Percentiles rank a stretch among this genome's conserved stretches.
Conservation (phyloP, 2,888 invertebrate species). For the Caenorhabditis sp. region DNA sequence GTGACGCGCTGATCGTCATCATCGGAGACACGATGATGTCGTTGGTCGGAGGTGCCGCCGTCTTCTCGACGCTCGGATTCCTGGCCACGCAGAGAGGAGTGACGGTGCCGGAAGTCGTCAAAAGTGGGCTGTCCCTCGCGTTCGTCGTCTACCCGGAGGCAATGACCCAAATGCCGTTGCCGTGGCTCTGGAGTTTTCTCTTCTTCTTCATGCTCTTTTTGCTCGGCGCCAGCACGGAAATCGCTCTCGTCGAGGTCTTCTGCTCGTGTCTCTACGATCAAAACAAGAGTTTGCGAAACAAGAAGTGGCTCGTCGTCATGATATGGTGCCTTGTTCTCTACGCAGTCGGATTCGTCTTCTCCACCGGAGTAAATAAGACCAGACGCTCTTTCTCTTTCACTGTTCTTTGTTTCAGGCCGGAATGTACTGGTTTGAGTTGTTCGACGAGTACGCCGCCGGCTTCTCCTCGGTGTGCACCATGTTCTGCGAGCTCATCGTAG, state of each 20-base stretch:
- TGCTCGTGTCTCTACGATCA: constrained; percentile 54
- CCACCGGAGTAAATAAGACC: background rate
- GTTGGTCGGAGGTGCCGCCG: constrained; percentile 67
- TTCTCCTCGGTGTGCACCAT: constrained; percentile 29
- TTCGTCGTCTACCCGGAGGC: constrained; percentile 80
- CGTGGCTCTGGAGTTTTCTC: constrained; percentile 79
- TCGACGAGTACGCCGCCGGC: constrained; percentile 53
- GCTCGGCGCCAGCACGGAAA: constrained; percentile 76
- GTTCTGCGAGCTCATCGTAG: constrained; percentile 8
- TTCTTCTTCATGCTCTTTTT: constrained; percentile 80
- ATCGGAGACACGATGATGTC: constrained; percentile 71
- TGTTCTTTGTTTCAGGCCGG: constrained; percentile 28
- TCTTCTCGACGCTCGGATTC: constrained; percentile 70
- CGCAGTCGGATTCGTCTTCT: constrained; percentile 4
- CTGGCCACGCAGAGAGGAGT: constrained; percentile 57
- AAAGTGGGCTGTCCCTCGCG: constrained; percentile 79
- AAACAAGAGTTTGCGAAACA: background rate
- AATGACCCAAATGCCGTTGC: constrained; percentile 78
- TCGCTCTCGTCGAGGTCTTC: constrained; percentile 49
- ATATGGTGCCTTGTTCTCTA: constrained; percentile 6
- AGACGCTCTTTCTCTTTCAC: background rate
- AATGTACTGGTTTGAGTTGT: constrained; percentile 49
- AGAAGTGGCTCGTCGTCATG: constrained; percentile 15
- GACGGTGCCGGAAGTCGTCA: constrained; percentile 56
- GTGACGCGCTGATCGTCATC: constrained; percentile 72